phyloP scores from a whole-genome alignment of 2,797 vertebrate species.

The Tenualosa ilisha region DNA sequence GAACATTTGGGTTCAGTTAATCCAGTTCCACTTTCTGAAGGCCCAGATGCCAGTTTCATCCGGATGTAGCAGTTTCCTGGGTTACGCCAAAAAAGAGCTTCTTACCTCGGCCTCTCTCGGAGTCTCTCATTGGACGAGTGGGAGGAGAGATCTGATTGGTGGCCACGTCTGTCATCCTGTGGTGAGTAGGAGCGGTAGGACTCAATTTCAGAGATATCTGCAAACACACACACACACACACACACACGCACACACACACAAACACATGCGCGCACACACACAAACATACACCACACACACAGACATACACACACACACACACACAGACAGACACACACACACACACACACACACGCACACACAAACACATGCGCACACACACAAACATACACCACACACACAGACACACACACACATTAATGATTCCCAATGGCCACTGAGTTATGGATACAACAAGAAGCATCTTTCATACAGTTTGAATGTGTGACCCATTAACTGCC shows the following conservation, averaged over 20 bases:
- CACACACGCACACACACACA: conserved; percentile 17
- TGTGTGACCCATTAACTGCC: too few species aligned
- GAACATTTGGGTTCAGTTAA: too few species aligned
- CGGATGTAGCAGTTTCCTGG: too few species aligned
- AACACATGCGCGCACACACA: background rate
- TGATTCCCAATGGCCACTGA: too few species aligned
- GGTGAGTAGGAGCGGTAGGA: conserved; percentile 94
- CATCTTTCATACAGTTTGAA: background rate
- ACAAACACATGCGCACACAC: conserved; percentile 18
- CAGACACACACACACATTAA: background rate
- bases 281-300: background rate
- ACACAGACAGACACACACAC: too few species aligned
- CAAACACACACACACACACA: conserved; percentile 44
- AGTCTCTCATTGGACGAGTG: conserved; percentile 94
- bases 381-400: conserved; percentile 2
- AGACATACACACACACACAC: too few species aligned
- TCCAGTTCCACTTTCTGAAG: too few species aligned
- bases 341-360: background rate
- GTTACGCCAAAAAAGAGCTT: too few species aligned
- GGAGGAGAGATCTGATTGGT: conserved; percentile 89
- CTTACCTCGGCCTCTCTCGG: conserved; percentile 85
- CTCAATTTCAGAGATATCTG: conserved; percentile 98
- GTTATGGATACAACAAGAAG: background rate
- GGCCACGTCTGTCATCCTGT: conserved; percentile 82
- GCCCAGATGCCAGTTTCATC: too few species aligned